Base-by-base conservation (phyloP, 2,888 invertebrate species). In the Coelinius sp. region DNA sequence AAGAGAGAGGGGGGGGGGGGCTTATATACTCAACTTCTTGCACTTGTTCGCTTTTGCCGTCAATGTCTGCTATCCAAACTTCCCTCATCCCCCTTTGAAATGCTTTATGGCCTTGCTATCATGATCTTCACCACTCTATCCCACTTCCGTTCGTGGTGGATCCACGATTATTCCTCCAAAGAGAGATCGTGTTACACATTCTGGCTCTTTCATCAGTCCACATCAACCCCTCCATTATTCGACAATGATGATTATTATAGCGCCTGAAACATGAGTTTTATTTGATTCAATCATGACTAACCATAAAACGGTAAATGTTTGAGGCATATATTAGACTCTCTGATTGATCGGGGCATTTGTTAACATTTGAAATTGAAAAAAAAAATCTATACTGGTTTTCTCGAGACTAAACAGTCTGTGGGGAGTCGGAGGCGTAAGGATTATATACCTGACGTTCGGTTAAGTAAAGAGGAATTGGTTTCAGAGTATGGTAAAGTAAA, bases 401-500 rank as follows among this genome's bases (percentile, higher is more conserved):
- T 6, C 65, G 72, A 73, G 65, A 66, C 73, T 70, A 73, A 69
- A 69, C 69, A 70, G 38, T 69, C 59, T 59, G 49, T 59, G 10
- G 17, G 20, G 22, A 66, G 44, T n/a, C 44, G 17, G 12, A 66
- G 14, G 5, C 41, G 59, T 31, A 20, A 59, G 56, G 59, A 69
- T 24, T 73, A 70, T 49, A 49, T 78, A 76, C 75, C 78, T 77
- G 75, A 65, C 68, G n/a, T 65, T 75, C 75, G 77, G 80, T 80
- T 80, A 73, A 76, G 79, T 74, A 76, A 78, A 82, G 77, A 75
- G 75, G 75, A 80, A 76, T 80, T 76, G 78, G 77, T 73, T 38
- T 10, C 3, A 24, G 78, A 81, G 81, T 79, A 80, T 68, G 73
- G 73, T 79, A 79, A 81, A 79, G 83, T 85, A 86, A 87, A 86